Evolutionary conservation across 2,797 vertebrate species (phyloP).

Genomic region (Poecilia picta): DNA sequence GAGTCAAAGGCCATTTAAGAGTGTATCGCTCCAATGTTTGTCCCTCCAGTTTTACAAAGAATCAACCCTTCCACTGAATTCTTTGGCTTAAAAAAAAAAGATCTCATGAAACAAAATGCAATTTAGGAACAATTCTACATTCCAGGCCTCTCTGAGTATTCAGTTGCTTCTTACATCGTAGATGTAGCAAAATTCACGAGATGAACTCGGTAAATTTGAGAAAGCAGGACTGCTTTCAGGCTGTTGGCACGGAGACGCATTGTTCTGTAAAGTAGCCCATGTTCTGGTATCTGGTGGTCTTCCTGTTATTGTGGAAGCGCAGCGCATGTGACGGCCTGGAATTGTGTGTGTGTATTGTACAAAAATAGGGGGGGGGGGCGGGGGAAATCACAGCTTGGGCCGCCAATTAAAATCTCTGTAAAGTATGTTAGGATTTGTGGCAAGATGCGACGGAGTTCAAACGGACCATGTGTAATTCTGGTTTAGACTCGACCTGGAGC

Average conservation of each 20-base stretch:
- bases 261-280: neutral
- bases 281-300: neutral
- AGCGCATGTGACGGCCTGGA: neutral
- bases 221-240: neutral
- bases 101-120: neutral
- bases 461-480: neutral
- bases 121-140: neutral
- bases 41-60: neutral
- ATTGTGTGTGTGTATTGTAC: neutral
- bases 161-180: neutral
- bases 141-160: neutral
- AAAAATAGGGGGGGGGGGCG: neutral
- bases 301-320: neutral
- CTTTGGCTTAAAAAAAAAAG: neutral
- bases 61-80: neutral
- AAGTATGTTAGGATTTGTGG: neutral
- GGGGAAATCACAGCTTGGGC: neutral
- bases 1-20: neutral
- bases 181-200: neutral
- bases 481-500: conserved; percentile 90
- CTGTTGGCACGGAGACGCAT: neutral
- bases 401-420: neutral
- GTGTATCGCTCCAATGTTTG: neutral
- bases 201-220: neutral
- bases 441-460: neutral